These are phyloP conservation scores for Lota lota DNA, from an alignment of 2,113 vertebrate genomes.

Conservation along the genomic window DNA sequence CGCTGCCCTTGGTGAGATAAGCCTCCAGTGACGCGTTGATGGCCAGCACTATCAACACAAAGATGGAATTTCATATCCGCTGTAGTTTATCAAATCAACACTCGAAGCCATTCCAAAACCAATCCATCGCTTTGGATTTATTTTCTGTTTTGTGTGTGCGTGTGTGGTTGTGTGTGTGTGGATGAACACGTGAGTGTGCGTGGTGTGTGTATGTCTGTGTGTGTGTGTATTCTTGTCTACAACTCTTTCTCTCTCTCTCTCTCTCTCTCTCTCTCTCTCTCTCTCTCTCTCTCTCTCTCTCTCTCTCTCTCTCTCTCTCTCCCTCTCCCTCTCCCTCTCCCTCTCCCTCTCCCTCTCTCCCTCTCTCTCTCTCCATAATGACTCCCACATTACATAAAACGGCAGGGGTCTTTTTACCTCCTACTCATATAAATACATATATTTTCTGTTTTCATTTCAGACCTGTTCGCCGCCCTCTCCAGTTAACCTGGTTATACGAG, in stretches of 20 bases:
- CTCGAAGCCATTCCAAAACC: conserved; percentile 38
- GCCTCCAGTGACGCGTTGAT: too few species aligned
- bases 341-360: neutral
- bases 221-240: neutral
- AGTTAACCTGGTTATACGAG: conserved; percentile 11
- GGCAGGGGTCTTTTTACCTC: too few species aligned
- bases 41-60: conserved; percentile 24
- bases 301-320: conserved; percentile 6
- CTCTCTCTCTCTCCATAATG: neutral
- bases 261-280: neutral
- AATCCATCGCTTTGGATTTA: neutral
- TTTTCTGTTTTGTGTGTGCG: too few species aligned
- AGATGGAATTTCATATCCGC: conserved; percentile 58
- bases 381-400: neutral
- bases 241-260: neutral
- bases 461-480: too few species aligned
- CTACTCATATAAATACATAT: too few species aligned
- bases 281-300: neutral
- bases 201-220: conserved; percentile 10
- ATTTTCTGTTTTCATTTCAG: too few species aligned
- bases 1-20: conserved; percentile 7
- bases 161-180: neutral
- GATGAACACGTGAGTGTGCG: neutral
- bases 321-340: neutral
- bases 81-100: conserved; percentile 41